Evolutionary conservation across 2,888 invertebrate species (phyloP), one percentile per base, ranked within the genome.

Genomic region (Noctua janthe): DNA sequence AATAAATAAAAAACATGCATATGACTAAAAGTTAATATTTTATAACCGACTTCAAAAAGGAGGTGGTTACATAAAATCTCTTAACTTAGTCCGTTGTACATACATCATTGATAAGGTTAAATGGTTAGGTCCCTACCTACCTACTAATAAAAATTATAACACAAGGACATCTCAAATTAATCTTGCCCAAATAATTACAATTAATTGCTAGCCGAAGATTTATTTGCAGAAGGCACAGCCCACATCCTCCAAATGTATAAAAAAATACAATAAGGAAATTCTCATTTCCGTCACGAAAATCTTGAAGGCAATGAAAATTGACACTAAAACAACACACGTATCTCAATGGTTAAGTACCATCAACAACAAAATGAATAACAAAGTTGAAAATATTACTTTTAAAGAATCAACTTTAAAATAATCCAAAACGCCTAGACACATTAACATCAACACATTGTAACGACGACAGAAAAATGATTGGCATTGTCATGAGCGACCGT

Each of bases 211-310:
- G 69, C 17, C n/a, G 11, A 80, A 72, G 56, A 85, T 80, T 72
- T 79, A 83, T 47, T 71, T n/a, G 13, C 47, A 64, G 39, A 82
- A 76, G 70, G n/a, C 23, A 71, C 80, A n/a, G 13, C 77, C 75
- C 77, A 83, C 80, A 86, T 80, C 80, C 56, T 78, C 23, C 4
- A 66, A 83, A 76, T 64, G 56, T 39, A 62, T 39, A 39, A 62
- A 49, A 59, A 77, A 73, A 43, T 13, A 77, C 62, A 70, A 80
- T 80, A 83, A 80, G 75, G 77, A 85, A 85, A 86, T 80, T 64
- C 80, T 35, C 17, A 80, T 73, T 77, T 83, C 71, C 70, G 62
- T 29, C 56, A 75, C 62, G 20, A 78, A 80, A 85, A 64, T 78
- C 67, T 86, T 23, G 5, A 11, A 74, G 39, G 47, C 49, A 85